Conservation (phyloP, 2,797 vertebrate species). For the Gadopsis marmoratus region DNA sequence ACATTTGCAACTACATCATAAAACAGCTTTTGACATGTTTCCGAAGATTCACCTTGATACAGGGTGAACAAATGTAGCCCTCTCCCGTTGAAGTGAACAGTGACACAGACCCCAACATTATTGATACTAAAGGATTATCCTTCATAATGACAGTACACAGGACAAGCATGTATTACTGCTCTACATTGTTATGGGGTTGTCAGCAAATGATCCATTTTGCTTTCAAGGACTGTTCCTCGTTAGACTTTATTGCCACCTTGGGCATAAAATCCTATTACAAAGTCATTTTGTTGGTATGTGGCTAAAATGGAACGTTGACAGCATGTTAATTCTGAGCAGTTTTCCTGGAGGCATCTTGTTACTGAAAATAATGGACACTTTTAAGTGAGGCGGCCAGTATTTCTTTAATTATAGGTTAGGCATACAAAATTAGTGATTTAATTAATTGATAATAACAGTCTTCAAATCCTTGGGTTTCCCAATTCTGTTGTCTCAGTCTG, state of each 20-base stretch:
- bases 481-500: not conserved
- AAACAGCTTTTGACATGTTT: not conserved
- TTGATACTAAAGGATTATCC: not conserved
- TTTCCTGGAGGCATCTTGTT: slow-evolving; percentile 55
- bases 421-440: slow-evolving; percentile 19
- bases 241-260: slow-evolving; percentile 61
- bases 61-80: not conserved
- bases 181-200: slow-evolving; percentile 31
- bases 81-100: not conserved
- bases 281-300: slow-evolving; percentile 53
- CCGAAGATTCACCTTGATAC: not conserved
- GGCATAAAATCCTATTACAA: slow-evolving; percentile 63
- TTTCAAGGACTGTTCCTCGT: slow-evolving; percentile 53
- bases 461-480: not conserved
- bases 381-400: slow-evolving; percentile 5
- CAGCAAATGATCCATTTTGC: slow-evolving; percentile 43
- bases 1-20: not conserved
- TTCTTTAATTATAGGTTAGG: slow-evolving; percentile 34
- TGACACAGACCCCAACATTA: not conserved
- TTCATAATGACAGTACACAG: not conserved
- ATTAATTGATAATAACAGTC: slow-evolving; percentile 7
- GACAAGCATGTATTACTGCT: not conserved
- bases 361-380: slow-evolving; percentile 43
- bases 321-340: slow-evolving; percentile 54
- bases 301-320: slow-evolving; percentile 49